Conservation (phyloP, 2,113 vertebrate species). For the Myotis brandtii region DNA sequence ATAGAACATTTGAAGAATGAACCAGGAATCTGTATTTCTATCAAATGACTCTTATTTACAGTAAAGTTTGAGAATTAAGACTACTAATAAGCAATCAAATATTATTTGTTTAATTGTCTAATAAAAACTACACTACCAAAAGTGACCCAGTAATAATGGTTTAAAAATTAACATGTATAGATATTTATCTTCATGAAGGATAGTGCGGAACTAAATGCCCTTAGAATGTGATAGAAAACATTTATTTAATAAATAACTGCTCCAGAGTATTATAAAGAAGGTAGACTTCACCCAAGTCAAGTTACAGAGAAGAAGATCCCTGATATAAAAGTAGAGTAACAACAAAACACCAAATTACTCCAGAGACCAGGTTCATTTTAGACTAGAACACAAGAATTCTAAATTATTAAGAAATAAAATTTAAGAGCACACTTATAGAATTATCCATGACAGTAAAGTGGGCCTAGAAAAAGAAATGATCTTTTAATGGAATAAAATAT, state of each 20-base stretch:
- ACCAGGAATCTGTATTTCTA: neutral
- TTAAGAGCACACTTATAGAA: neutral
- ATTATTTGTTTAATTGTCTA: neutral
- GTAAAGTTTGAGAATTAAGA: neutral
- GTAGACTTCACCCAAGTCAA: neutral
- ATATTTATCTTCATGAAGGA: neutral
- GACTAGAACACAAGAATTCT: neutral
- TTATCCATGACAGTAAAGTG: neutral
- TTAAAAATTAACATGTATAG: neutral
- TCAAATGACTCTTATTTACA: neutral
- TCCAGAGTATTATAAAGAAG: neutral
- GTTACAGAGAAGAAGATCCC: neutral
- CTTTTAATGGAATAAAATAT: neutral
- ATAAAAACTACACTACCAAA: neutral
- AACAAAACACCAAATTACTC: neutral
- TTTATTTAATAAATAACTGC: neutral
- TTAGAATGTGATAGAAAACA: neutral
- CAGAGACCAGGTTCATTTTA: neutral
- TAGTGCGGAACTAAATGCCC: neutral
- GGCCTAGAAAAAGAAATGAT: neutral
- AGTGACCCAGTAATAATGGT: neutral
- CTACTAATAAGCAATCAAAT: neutral
- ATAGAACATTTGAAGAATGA: neutral
- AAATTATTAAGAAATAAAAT: constrained; percentile 36
- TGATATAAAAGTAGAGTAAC: neutral